phyloP scores from a whole-genome alignment of 1,140 invertebrate species.

The Parasteatoda tepidariorum region DNA sequence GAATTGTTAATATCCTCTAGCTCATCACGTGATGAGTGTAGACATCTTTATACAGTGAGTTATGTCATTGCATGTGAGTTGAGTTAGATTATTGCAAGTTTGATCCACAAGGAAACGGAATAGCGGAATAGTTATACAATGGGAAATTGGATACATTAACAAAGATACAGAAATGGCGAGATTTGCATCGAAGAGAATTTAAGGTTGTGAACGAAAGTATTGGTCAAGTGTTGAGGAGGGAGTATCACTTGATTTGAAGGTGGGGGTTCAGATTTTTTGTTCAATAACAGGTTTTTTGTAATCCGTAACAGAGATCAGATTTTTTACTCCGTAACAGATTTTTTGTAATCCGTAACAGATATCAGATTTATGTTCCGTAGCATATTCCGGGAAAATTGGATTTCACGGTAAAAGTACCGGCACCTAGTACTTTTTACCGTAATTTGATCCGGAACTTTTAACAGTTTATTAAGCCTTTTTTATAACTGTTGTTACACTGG shows the following conservation, averaged over 20 bases:
- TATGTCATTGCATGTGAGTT: neutral
- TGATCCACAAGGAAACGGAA: constrained; percentile 17
- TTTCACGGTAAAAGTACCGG: too few species aligned
- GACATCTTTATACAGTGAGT: constrained; percentile 25
- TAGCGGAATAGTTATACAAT: constrained; percentile 20
- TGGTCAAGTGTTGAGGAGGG: neutral
- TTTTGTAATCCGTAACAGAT: too few species aligned
- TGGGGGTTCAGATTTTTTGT: too few species aligned
- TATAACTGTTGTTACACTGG: too few species aligned
- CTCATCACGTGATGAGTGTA: neutral
- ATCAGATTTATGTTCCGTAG: too few species aligned
- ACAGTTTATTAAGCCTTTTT: too few species aligned
- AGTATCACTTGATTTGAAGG: constrained; percentile 20
- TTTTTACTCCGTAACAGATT: too few species aligned
- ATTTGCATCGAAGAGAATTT: constrained; percentile 41
- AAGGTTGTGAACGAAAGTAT: constrained; percentile 1
- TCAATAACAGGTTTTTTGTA: too few species aligned
- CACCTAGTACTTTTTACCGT: too few species aligned
- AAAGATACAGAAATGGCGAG: constrained; percentile 30
- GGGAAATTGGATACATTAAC: constrained; percentile 38
- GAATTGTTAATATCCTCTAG: neutral
- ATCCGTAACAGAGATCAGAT: too few species aligned
- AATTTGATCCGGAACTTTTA: too few species aligned
- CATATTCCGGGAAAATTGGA: too few species aligned
- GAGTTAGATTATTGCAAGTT: constrained; percentile 14